A percentile compares a stretch with the other conserved stretches of the same genome.
These are phyloP conservation scores for Poliocrania exsul DNA, from an alignment of 2,797 vertebrate genomes.

Conservation along the genomic window DNA sequence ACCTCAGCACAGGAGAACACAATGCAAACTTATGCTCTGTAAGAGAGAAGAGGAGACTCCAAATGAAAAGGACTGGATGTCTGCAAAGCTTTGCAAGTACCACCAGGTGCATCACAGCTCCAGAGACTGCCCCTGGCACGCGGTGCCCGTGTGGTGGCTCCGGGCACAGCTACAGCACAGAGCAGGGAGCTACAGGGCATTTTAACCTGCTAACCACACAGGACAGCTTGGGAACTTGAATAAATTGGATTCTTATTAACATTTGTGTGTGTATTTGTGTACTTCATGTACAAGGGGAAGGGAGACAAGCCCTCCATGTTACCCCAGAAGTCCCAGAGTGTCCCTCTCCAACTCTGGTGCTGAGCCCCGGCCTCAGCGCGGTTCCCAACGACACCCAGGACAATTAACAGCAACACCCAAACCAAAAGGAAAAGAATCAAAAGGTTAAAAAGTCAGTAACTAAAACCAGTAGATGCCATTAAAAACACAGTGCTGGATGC, in stretches of 20 bases:
- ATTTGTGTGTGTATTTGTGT: neutral
- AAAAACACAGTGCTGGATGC: constrained; percentile 48
- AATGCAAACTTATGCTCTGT: neutral
- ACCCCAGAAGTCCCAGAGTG: constrained; percentile 14
- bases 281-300: neutral
- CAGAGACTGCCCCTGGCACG: constrained; percentile 50
- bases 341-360: neutral
- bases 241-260: neutral
- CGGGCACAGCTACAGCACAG: constrained; percentile 53
- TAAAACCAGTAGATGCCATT: constrained; percentile 43
- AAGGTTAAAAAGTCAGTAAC: constrained; percentile 49
- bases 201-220: constrained; percentile 24
- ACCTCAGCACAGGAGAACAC: constrained; percentile 11
- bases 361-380: constrained; percentile 27
- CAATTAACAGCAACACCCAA: constrained; percentile 44
- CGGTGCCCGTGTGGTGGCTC: neutral
- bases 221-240: constrained; percentile 32
- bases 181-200: constrained; percentile 13
- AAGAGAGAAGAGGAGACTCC: constrained; percentile 30
- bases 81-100: constrained; percentile 23
- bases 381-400: neutral
- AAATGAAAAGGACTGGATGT: constrained; percentile 6
- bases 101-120: constrained; percentile 1
- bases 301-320: neutral
- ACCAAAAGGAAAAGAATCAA: constrained; percentile 40